These are phyloP conservation scores for Temnothorax ravouxi DNA, from an alignment of 2,888 invertebrate genomes.

Conservation along the genomic window DNA sequence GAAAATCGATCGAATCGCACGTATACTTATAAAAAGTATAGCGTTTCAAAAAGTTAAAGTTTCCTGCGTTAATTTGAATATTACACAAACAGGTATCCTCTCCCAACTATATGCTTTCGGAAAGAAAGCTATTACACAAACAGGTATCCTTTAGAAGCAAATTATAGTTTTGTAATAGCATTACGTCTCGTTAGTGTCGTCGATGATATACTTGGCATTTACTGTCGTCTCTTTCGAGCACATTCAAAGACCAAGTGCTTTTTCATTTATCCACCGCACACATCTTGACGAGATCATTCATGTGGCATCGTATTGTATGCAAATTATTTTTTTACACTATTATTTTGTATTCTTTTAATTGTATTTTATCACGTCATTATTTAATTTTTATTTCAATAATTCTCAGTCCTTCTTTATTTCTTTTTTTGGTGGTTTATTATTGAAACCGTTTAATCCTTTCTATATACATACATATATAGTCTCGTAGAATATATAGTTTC, in stretches of 20 bases:
- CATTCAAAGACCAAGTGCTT: neutral
- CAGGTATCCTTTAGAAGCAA: neutral
- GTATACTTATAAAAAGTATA: neutral
- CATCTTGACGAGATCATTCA: neutral
- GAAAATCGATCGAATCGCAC: neutral
- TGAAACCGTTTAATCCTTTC: neutral
- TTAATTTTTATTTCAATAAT: neutral
- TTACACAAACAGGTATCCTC: neutral
- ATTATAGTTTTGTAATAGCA: neutral
- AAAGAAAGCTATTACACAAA: neutral
- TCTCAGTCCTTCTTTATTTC: neutral
- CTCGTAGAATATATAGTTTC: neutral
- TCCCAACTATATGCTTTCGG: neutral
- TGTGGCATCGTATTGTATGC: neutral
- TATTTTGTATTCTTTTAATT: neutral
- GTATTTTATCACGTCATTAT: neutral
- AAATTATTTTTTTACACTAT: neutral
- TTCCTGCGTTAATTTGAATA: neutral
- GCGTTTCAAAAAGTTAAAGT: neutral
- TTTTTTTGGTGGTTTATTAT: neutral
- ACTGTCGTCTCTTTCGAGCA: neutral
- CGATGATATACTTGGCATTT: neutral
- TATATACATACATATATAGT: neutral
- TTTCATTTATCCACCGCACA: neutral
- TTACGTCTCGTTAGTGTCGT: neutral